A percentile compares a stretch with the other conserved stretches of the same genome.
phyloP scores from a whole-genome alignment of 1,140 invertebrate genomes.

The Heliconius eleuchia region DNA sequence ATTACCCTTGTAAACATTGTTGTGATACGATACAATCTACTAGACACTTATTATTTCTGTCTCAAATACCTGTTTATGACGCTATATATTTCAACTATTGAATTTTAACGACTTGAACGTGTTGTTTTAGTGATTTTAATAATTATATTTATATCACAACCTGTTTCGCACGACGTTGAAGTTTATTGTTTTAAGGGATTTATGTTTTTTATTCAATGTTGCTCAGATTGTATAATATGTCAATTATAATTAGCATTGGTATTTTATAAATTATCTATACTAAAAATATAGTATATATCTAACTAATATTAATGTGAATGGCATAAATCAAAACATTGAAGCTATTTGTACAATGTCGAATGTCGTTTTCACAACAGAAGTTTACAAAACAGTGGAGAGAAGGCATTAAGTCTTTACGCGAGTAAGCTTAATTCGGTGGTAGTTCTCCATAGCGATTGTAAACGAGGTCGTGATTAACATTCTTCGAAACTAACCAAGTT shows the following conservation, averaged over 20 bases:
- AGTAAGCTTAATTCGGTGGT: constrained; percentile 47
- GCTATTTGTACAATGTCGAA: not conserved
- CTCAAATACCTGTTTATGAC: constrained; percentile 19
- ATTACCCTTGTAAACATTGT: constrained; percentile 42
- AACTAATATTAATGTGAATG: not conserved
- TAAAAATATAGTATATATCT: not conserved
- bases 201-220: too few relatives aligned
- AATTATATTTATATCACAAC: not conserved
- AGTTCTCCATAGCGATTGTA: constrained; percentile 45
- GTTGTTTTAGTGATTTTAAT: not conserved
- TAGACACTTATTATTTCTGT: constrained; percentile 37
- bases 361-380: not conserved
- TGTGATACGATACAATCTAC: constrained; percentile 40
- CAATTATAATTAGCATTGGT: too few relatives aligned
- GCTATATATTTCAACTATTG: not conserved
- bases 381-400: constrained; percentile 30
- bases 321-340: not conserved
- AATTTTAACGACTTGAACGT: constrained; percentile 5
- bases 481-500: constrained; percentile 49
- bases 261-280: not conserved
- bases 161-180: not conserved
- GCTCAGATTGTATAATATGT: too few relatives aligned
- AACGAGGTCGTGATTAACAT: constrained; percentile 62
- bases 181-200: not conserved
- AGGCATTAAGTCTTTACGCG: constrained; percentile 34